Base-by-base conservation (phyloP, 2,888 invertebrate genomes). In the Synergus japonicus region DNA sequence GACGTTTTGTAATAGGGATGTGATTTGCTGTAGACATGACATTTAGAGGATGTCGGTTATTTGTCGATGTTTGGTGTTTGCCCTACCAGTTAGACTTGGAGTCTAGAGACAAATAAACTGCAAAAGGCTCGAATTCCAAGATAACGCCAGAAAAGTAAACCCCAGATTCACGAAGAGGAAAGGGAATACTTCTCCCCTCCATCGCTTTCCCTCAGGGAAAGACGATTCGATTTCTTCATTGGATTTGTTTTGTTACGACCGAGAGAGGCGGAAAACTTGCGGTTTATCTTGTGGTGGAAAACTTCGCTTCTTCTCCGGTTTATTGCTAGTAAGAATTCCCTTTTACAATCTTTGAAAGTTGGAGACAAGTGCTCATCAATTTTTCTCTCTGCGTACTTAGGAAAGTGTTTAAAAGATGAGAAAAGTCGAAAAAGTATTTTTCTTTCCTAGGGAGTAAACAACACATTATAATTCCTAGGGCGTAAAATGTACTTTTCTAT, bases 201-300 rank as follows among this genome's bases (percentile, higher is more conserved):
- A 8, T 15, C 29, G 29, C 46, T 54, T 54, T 8, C 29, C 54
- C 10, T 2, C 15, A 49, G 80, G 22, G 10, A 9, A 66, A 77
- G 83, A 85, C 86, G 86, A 86, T 88, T 88, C 85, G 87, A 88
- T 88, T 88, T 86, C 83, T 84, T 87, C 85, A 87, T 88, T 85
- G 85, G 85, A 88, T 88, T 88, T 87, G 82, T 83, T 37, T 5
- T 83, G 84, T n/a, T 82, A 81, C 83, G 86, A 86, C 86, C 83
- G 85, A 84, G 82, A 83, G 73, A 85, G 85, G 85, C 79, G 82
- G 82, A 85, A 85, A 87, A 87, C 84, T 85, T 86, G 85, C 83
- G 85, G 84, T 86, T 87, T 85, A 86, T 85, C 18, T 58, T 58
- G 58, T 77, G 78, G 44, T 22, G 13, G 22, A 46, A 18, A 43